phyloP scores from a whole-genome alignment of 2,797 vertebrate species.

The Mycteria americana region DNA sequence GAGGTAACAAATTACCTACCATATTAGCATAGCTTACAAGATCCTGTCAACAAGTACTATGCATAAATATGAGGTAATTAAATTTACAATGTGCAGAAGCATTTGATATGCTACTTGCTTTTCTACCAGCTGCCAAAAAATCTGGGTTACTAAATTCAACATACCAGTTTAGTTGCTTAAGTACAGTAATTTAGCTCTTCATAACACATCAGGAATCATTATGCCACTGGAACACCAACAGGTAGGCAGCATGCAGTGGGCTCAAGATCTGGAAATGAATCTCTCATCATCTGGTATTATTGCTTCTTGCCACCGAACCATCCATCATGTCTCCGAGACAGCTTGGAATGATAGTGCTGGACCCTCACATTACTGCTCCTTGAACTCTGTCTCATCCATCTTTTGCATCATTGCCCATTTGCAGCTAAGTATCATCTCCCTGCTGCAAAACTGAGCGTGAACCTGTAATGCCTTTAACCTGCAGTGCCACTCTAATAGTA shows the following conservation, averaged over 20 bases:
- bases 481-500: slow-evolving; percentile 66
- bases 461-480: slow-evolving; percentile 72
- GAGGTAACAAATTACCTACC: slow-evolving; percentile 79
- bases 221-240: slow-evolving; percentile 55
- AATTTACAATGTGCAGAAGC: slow-evolving; percentile 72
- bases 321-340: slow-evolving; percentile 77
- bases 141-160: slow-evolving; percentile 62
- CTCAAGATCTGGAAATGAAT: slow-evolving; percentile 63
- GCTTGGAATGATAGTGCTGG: slow-evolving; percentile 73
- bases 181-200: slow-evolving; percentile 52
- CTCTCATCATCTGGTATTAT: slow-evolving; percentile 76
- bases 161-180: slow-evolving; percentile 59
- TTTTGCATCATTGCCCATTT: slow-evolving; percentile 75
- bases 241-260: slow-evolving; percentile 48
- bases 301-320: slow-evolving; percentile 72
- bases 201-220: slow-evolving; percentile 66
- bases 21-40: slow-evolving; percentile 78
- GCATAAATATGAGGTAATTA: slow-evolving; percentile 80
- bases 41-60: slow-evolving; percentile 75
- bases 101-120: slow-evolving; percentile 70
- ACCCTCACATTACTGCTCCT: slow-evolving; percentile 78
- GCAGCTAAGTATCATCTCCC: slow-evolving; percentile 58
- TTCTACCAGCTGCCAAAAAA: slow-evolving; percentile 70
- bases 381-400: slow-evolving; percentile 83
- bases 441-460: slow-evolving; percentile 68